Evolutionary conservation across 2,888 invertebrate genomes (phyloP).

Genomic region (Dynastes hyllus): DNA sequence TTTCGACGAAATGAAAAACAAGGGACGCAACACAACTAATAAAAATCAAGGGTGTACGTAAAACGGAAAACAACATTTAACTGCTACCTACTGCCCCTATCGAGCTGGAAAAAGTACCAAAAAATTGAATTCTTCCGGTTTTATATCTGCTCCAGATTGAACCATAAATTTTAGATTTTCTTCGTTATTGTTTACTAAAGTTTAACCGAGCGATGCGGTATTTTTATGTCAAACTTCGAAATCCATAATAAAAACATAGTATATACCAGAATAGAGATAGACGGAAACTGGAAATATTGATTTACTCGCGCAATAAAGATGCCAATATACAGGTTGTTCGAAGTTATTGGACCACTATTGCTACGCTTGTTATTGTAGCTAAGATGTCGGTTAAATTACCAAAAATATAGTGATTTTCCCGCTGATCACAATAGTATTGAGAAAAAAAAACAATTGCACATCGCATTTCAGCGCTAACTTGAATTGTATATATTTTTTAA

Average conservation of each 20-base stretch:
- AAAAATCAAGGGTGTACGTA: slow-evolving; percentile 44
- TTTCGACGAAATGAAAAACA: slow-evolving; percentile 39
- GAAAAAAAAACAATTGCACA: too few species aligned
- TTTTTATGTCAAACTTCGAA: slow-evolving; percentile 23
- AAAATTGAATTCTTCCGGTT: slow-evolving; percentile 41
- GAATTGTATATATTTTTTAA: too few species aligned
- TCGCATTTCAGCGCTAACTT: too few species aligned
- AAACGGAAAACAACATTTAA: slow-evolving; percentile 38
- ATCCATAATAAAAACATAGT: slow-evolving; percentile 9
- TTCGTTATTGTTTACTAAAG: slow-evolving; percentile 24
- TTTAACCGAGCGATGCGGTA: slow-evolving; percentile 13
- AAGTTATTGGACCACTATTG: too few species aligned
- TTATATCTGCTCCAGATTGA: slow-evolving; percentile 35
- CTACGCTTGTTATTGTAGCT: too few species aligned
- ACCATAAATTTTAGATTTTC: slow-evolving; percentile 39
- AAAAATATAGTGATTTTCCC: too few species aligned
- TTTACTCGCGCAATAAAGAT: neutral
- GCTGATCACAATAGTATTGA: too few species aligned
- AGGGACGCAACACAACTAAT: slow-evolving; percentile 24
- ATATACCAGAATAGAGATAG: slow-evolving; percentile 1
- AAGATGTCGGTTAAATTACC: too few species aligned
- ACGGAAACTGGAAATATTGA: neutral
- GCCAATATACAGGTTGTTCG: too few species aligned
- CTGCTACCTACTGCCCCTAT: slow-evolving; percentile 9
- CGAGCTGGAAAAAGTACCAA: slow-evolving; percentile 14